Conservation (phyloP, 2,888 invertebrate species). For the Hyles lineata region DNA sequence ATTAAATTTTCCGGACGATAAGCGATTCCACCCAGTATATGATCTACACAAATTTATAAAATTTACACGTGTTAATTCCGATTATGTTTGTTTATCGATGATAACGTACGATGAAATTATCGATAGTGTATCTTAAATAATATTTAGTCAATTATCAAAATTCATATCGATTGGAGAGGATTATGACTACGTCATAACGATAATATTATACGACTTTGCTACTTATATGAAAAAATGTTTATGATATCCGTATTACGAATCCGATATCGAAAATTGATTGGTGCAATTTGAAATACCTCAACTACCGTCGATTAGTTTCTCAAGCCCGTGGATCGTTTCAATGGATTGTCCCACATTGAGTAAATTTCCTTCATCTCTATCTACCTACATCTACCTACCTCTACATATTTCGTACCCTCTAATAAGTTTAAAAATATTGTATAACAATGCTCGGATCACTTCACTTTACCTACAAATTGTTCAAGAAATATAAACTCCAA, state of each 20-base stretch:
- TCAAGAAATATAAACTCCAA: too few relatives aligned
- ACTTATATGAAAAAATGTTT: neutral
- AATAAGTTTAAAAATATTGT: too few relatives aligned
- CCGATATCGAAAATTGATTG: neutral
- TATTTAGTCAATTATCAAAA: neutral
- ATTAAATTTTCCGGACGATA: too few relatives aligned
- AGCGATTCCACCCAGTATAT: too few relatives aligned
- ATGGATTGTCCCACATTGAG: neutral
- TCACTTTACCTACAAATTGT: too few relatives aligned
- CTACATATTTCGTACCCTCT: too few relatives aligned
- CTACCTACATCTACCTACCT: too few relatives aligned
- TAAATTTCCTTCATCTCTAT: too few relatives aligned
- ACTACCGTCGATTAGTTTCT: too few relatives aligned
- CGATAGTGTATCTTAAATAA: constrained; percentile 2
- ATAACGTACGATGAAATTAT: neutral
- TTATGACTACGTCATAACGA: neutral
- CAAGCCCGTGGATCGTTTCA: neutral
- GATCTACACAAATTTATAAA: constrained; percentile 1
- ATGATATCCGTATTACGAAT: neutral
- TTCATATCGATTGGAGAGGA: neutral
- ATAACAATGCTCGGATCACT: too few relatives aligned
- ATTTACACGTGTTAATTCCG: neutral
- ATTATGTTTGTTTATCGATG: constrained; percentile 1
- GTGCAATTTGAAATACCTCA: too few relatives aligned
- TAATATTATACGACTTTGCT: neutral